Conservation (phyloP, 1,140 invertebrate genomes). For the Odontomachus brunneus region DNA sequence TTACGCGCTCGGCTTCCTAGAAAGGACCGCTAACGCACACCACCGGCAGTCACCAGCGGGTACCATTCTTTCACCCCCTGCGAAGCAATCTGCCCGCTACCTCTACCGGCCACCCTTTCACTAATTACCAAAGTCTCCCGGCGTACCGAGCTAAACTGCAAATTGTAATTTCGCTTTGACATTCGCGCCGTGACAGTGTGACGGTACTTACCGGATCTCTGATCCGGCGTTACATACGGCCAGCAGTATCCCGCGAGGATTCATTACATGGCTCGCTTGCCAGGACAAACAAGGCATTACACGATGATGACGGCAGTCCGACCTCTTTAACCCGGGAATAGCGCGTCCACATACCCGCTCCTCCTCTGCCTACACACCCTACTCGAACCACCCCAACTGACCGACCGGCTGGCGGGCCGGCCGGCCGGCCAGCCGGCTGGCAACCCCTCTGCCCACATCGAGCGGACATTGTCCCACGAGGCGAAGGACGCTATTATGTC, state of each 20-base stretch:
- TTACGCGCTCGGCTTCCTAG: constrained; percentile 52
- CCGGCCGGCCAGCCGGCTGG: not conserved
- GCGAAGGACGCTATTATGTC: constrained; percentile 11
- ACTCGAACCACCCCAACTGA: not conserved
- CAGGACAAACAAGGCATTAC: constrained; percentile 81
- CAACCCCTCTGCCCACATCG: constrained; percentile 41
- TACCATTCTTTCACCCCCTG: not conserved
- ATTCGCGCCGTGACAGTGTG: constrained; percentile 65
- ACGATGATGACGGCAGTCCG: constrained; percentile 60
- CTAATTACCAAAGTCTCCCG: constrained; percentile 70
- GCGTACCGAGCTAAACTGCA: constrained; percentile 64
- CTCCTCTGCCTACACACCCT: not conserved
- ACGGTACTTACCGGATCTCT: constrained; percentile 45
- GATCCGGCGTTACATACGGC: constrained; percentile 56
- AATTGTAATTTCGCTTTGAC: constrained; percentile 74
- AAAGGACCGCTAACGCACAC: not conserved
- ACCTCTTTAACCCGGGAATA: constrained; percentile 57
- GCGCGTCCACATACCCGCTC: not conserved
- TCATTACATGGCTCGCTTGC: constrained; percentile 83
- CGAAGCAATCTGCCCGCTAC: constrained; percentile 9
- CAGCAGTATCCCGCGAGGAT: constrained; percentile 77
- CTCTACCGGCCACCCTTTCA: constrained; percentile 6
- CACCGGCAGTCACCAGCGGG: not conserved
- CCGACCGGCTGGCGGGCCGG: not conserved
- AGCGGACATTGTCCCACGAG: constrained; percentile 27